phyloP scores from a whole-genome alignment of 2,113 vertebrate genomes.

The Pimephales promelas region DNA sequence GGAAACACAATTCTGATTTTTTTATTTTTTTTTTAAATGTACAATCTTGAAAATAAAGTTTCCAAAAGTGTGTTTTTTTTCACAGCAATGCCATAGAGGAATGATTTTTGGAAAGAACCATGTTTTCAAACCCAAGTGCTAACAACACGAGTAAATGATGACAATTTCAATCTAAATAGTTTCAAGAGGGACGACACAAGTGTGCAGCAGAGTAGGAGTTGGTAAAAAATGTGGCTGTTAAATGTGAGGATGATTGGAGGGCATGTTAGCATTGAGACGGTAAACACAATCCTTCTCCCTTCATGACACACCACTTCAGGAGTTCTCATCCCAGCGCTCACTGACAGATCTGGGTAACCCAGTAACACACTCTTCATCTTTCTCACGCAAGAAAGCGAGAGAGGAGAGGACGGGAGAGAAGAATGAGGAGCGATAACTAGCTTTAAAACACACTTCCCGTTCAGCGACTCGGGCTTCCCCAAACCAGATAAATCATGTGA shows the following conservation, averaged over 20 bases:
- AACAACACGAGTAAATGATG: too few species aligned
- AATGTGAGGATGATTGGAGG: background rate
- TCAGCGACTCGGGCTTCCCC: constrained; percentile 63
- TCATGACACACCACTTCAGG: constrained; percentile 43
- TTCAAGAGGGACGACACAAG: too few species aligned
- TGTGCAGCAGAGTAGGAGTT: too few species aligned
- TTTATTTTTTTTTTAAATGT: too few species aligned
- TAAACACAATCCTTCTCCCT: constrained; percentile 4
- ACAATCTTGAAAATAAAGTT: too few species aligned
- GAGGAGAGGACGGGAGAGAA: background rate
- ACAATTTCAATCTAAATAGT: too few species aligned
- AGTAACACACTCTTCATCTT: constrained; percentile 54
- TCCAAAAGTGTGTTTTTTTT: too few species aligned
- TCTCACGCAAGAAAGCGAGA: constrained; percentile 12
- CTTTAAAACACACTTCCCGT: constrained; percentile 64
- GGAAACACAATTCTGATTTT: too few species aligned
- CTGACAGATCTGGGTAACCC: constrained; percentile 60
- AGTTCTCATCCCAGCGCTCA: constrained; percentile 24
- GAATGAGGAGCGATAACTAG: constrained; percentile 26
- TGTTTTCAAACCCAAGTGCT: too few species aligned
- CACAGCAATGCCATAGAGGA: too few species aligned
- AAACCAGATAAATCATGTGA: constrained; percentile 64
- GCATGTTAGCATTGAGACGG: background rate
- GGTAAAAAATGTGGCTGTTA: background rate
- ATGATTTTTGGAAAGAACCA: too few species aligned